Conservation (phyloP, 2,113 vertebrate species). For the Paradisaea rubra region DNA sequence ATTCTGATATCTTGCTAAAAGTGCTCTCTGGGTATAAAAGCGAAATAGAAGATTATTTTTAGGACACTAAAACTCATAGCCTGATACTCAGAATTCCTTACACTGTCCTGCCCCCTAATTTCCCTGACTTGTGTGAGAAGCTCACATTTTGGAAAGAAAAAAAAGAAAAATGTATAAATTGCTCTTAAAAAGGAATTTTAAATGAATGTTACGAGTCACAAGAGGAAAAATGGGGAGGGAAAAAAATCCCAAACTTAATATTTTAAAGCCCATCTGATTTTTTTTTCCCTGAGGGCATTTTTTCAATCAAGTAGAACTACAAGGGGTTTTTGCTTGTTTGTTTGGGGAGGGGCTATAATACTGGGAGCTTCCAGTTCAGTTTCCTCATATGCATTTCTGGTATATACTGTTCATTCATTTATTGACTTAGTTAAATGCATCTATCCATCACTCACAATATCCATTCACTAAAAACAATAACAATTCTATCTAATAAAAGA, state of each 20-base stretch:
- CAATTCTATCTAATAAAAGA: conserved; percentile 20
- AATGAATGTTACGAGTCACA: background rate
- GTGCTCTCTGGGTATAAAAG: background rate
- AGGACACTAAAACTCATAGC: background rate
- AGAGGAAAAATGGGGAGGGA: background rate
- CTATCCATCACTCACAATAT: conserved; percentile 5
- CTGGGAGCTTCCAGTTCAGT: background rate
- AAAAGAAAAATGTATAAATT: background rate
- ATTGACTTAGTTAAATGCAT: background rate
- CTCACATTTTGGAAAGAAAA: background rate
- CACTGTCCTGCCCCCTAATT: background rate
- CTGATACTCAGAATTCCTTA: background rate
- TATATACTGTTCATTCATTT: background rate
- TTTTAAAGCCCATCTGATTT: background rate
- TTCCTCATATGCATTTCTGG: background rate
- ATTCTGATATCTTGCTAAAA: background rate
- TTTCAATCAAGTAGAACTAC: background rate
- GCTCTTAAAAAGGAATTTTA: background rate
- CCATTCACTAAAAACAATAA: conserved; percentile 25
- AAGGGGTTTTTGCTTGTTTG: background rate
- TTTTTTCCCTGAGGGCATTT: background rate
- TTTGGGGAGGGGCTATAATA: background rate
- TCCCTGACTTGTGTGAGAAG: background rate
- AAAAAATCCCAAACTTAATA: background rate
- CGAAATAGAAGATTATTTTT: background rate